A percentile compares a stretch with the other conserved stretches of the same genome.
These are phyloP conservation scores for Urocitellus parryii DNA, from an alignment of 2,113 vertebrate genomes.

Conservation along the genomic window DNA sequence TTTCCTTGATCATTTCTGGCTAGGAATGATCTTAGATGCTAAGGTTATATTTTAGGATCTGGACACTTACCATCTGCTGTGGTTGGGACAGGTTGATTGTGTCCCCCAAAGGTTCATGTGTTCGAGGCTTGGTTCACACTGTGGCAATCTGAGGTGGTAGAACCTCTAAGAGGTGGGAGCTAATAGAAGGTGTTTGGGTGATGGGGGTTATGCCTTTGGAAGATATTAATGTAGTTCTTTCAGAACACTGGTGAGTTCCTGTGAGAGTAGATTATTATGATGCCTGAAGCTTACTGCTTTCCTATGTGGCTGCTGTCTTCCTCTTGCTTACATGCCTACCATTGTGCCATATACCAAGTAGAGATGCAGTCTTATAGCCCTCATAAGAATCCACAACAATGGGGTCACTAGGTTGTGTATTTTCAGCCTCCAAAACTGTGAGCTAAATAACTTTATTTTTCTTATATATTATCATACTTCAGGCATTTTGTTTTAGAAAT, in stretches of 20 bases:
- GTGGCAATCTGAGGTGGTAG: not conserved
- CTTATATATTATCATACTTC: not conserved
- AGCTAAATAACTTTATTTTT: not conserved
- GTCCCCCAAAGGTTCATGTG: not conserved
- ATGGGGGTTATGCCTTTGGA: not conserved
- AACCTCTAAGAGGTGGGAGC: not conserved
- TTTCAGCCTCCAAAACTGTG: not conserved
- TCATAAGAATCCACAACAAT: not conserved
- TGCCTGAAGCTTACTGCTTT: too few relatives aligned
- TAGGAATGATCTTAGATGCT: not conserved
- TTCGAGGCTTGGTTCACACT: not conserved
- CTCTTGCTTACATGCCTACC: not conserved
- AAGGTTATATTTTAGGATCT: not conserved
- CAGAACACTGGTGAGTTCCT: not conserved
- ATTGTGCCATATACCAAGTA: not conserved
- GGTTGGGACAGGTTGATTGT: not conserved
- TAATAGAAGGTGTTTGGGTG: not conserved
- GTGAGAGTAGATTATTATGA: not conserved
- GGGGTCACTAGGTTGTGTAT: not conserved
- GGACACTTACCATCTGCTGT: too few relatives aligned
- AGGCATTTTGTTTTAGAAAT: not conserved
- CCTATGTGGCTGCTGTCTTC: not conserved
- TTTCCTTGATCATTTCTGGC: not conserved
- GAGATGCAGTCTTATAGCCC: too few relatives aligned
- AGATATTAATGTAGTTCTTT: not conserved